phyloP scores from a whole-genome alignment of 2,113 vertebrate genomes.

The Etheostoma spectabile region DNA sequence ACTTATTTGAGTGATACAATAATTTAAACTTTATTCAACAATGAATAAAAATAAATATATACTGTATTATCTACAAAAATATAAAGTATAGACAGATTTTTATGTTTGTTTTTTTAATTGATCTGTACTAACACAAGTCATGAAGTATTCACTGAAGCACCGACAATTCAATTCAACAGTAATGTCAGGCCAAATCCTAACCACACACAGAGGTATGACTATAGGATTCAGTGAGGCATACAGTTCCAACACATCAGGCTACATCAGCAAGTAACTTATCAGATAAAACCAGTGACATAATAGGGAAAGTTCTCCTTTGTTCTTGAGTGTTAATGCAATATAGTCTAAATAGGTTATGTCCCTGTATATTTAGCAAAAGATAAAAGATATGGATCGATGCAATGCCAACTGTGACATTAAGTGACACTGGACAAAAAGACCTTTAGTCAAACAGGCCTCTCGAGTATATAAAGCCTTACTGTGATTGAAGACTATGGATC shows the following conservation, averaged over 20 bases:
- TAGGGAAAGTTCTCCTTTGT: constrained; percentile 33
- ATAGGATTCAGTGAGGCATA: constrained; percentile 33
- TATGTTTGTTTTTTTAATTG: constrained; percentile 44
- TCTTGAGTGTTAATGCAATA: constrained; percentile 28
- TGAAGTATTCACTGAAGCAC: constrained; percentile 58
- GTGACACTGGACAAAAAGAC: constrained; percentile 25
- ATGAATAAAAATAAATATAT: constrained; percentile 86
- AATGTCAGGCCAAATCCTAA: constrained; percentile 46
- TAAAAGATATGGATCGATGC: constrained; percentile 45
- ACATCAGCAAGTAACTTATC: constrained; percentile 26
- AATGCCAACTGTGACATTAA: constrained; percentile 45
- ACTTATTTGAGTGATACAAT: constrained; percentile 68
- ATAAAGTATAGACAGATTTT: constrained; percentile 80
- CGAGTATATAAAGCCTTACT: constrained; percentile 19
- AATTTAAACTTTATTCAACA: constrained; percentile 83
- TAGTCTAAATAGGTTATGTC: constrained; percentile 24
- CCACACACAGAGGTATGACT: constrained; percentile 41
- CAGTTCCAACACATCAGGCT: constrained; percentile 29
- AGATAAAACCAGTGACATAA: constrained; percentile 38
- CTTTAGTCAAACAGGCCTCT: constrained; percentile 8
- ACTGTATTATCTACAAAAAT: constrained; percentile 82
- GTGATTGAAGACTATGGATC: constrained; percentile 15
- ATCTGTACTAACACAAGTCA: constrained; percentile 48
- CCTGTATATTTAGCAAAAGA: constrained; percentile 5
- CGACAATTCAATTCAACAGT: constrained; percentile 48